Percentiles rank a stretch among this genome's conserved stretches.
Evolutionary conservation across 2,113 vertebrate genomes (phyloP).

Genomic region (Pyxicephalus adspersus): DNA sequence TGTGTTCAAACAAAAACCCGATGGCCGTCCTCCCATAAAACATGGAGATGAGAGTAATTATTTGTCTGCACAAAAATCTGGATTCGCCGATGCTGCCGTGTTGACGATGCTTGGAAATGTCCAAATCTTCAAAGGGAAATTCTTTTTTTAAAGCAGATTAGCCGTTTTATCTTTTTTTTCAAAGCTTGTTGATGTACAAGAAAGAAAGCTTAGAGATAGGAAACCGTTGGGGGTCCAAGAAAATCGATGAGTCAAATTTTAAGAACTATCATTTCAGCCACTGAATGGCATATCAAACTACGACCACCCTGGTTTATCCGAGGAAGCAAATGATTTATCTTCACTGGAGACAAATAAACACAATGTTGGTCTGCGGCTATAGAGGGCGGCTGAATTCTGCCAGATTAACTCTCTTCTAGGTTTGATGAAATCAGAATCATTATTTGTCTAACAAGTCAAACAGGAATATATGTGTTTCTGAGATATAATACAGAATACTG

Average conservation of each 20-base stretch:
- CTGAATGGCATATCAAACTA: neutral
- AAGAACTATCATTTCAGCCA: neutral
- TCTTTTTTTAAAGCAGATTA: constrained; percentile 22
- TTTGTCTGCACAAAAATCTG: neutral
- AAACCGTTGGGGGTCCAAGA: neutral
- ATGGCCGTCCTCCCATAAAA: no score
- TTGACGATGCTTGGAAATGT: neutral
- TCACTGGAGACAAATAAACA: neutral
- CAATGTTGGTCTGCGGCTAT: no score
- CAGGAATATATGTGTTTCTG: no score
- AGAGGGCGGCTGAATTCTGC: no score
- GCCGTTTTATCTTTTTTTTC: neutral
- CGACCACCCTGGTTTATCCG: neutral
- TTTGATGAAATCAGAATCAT: no score
- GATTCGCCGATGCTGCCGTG: neutral
- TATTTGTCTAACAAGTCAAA: no score
- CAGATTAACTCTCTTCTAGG: no score
- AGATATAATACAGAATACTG: no score
- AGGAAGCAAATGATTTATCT: neutral
- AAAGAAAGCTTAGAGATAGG: neutral
- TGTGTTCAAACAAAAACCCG: no score
- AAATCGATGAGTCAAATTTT: neutral
- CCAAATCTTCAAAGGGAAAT: neutral
- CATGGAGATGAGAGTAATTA: no score
- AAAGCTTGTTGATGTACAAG: neutral